Conservation (phyloP, 53 echinoderm and acorn worm species). For the Pentamera pediparva region DNA sequence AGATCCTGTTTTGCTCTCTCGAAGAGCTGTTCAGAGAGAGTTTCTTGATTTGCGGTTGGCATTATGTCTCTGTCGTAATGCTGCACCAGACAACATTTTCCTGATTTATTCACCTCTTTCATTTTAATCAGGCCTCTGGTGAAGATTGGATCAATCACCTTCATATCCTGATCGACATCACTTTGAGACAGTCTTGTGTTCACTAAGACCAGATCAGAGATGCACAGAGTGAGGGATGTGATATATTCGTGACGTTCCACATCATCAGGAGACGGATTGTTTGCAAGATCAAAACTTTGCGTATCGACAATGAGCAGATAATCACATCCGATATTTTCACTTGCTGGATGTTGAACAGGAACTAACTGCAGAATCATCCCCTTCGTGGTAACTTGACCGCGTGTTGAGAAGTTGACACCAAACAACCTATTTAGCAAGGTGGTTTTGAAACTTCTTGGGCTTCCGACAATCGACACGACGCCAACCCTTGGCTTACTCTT, state of each 20-base stretch:
- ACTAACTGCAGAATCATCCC: background rate
- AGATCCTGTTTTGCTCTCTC: background rate
- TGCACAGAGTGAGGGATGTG: background rate
- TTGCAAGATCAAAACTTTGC: background rate
- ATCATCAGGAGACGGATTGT: background rate
- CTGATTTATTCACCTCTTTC: conserved; percentile 11
- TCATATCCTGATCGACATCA: background rate
- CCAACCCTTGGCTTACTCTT: background rate
- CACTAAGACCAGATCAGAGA: background rate
- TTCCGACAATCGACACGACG: background rate
- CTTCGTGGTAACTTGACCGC: background rate
- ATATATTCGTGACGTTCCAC: background rate
- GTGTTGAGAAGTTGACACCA: background rate
- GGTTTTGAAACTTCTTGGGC: background rate
- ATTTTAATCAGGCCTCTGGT: background rate
- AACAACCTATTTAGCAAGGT: background rate
- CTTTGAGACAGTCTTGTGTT: too few relatives aligned
- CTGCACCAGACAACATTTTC: conserved; percentile 9
- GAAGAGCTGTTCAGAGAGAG: background rate
- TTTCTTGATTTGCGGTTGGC: background rate
- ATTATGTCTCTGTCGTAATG: background rate
- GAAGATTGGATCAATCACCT: background rate
- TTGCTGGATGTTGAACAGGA: background rate
- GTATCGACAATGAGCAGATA: background rate
- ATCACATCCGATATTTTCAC: background rate